Evolutionary conservation across 2,888 invertebrate genomes (phyloP), one percentile per base, ranked within the genome.

Genomic region (Agrotis puta): DNA sequence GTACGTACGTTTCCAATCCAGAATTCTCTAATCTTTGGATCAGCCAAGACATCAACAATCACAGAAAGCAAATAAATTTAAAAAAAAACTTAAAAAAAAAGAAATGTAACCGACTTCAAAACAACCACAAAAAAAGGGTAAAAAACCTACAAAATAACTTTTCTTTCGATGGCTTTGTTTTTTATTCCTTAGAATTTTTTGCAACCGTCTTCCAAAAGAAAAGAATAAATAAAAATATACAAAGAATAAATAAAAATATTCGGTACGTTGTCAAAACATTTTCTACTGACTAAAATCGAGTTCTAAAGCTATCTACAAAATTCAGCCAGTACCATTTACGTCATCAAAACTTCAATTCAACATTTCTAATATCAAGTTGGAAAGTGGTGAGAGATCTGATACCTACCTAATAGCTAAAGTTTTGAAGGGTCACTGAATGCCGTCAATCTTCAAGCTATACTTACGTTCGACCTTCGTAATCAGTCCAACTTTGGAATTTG

Each of bases 391-490:
- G 63, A 79, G 56, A 75, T 64, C 70, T 63, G 67, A 72, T 76
- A 79, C 54, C 61, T 82, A 58, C 13, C 18, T 67, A 65, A 82
- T 79, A 61, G 64, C 33, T 27, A 72, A 77, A 82, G 72, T 77
- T 79, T n/a, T 78, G 67, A 77, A 68, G 64, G 81, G 77, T 76
- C 81, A 77, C 57, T 24, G 64, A 75, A 48, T 64, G 51, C 43
- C 66, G 54, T 77, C 74, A 67, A 81, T 70, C 59, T 71, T 62
- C 53, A 63, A 64, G 51, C 20, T 64, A 33, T 48, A 71, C 69
- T 70, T 71, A 83, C 39, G 53, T 74, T 53, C n/a, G 56, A 81
- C 81, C 64, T 74, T 64, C 61, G 71, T 83, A 81, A 81, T 74
- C 69, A 70, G 53, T 58, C 58, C 50, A 66, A 81, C 65, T 72